Evolutionary conservation across 1,140 invertebrate genomes (phyloP).

Genomic region (Drosophila triauraria): DNA sequence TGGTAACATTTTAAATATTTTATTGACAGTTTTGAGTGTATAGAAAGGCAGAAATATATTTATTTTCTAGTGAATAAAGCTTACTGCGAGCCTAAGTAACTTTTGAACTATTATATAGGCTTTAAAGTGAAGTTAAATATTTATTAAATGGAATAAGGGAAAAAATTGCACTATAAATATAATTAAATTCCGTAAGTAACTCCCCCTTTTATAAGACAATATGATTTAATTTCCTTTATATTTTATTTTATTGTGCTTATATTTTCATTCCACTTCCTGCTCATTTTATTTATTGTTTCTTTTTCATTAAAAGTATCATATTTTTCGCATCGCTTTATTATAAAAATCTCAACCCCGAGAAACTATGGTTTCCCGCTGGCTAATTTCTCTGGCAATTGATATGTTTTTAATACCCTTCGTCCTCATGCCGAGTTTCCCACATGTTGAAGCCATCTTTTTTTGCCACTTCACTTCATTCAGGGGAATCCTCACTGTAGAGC

Average conservation of each 20-base stretch:
- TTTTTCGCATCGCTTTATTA: slow-evolving; percentile 3
- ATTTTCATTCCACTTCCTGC: neutral
- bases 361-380: slow-evolving; percentile 24
- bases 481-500: slow-evolving; percentile 40
- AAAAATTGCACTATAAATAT: too few relatives aligned
- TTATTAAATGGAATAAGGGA: neutral
- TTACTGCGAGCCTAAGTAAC: neutral
- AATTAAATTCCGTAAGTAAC: neutral
- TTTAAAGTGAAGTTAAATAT: neutral
- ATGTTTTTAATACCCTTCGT: slow-evolving; percentile 28
- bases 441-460: slow-evolving; percentile 17
- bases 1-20: neutral
- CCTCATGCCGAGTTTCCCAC: slow-evolving; percentile 21
- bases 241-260: neutral
- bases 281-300: neutral
- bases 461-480: slow-evolving; percentile 36
- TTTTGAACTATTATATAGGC: neutral
- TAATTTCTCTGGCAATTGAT: slow-evolving; percentile 45
- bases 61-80: too few relatives aligned
- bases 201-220: neutral
- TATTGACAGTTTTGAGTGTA: too few relatives aligned
- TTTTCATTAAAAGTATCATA: slow-evolving; percentile 7
- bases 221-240: neutral
- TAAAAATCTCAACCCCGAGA: slow-evolving; percentile 10
- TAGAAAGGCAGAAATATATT: too few relatives aligned